Conservation (phyloP, 2,888 invertebrate genomes). For the Brassicogethes aeneus region DNA sequence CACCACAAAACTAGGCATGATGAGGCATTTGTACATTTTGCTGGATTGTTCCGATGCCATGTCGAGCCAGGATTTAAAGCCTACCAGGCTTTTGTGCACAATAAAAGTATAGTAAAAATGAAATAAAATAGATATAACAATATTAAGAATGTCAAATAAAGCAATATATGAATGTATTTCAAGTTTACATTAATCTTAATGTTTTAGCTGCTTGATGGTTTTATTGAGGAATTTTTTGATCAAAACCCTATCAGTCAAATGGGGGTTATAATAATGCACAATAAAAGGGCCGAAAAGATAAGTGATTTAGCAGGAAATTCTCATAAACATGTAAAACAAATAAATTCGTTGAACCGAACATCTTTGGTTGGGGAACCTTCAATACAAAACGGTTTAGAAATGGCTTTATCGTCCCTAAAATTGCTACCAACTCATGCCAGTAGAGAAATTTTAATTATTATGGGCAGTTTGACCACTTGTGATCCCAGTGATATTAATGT, state of each 20-base stretch:
- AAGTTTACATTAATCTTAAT: too few relatives aligned
- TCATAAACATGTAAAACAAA: constrained; percentile 66
- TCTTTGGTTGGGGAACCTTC: constrained; percentile 87
- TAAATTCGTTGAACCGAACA: constrained; percentile 55
- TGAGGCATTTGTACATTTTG: constrained; percentile 89
- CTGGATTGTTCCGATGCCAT: constrained; percentile 92
- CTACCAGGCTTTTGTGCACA: constrained; percentile 79
- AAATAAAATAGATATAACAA: too few relatives aligned
- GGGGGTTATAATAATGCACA: constrained; percentile 82
- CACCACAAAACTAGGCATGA: constrained; percentile 91
- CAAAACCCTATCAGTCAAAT: constrained; percentile 98
- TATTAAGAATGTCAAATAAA: not conserved
- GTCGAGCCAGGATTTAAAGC: constrained; percentile 91
- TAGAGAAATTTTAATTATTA: constrained; percentile 82
- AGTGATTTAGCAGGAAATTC: constrained; percentile 84
- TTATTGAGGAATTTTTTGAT: constrained; percentile 95
- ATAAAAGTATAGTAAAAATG: constrained; percentile 62
- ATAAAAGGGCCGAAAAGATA: constrained; percentile 89
- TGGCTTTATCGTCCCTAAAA: constrained; percentile 75
- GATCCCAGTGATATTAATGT: constrained; percentile 88
- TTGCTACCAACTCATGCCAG: constrained; percentile 92
- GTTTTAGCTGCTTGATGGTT: constrained; percentile 77
- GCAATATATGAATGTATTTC: constrained; percentile 1
- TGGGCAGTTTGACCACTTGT: constrained; percentile 92
- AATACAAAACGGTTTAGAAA: constrained; percentile 87